Evolutionary conservation across 2,888 invertebrate genomes (phyloP), one percentile per base, ranked within the genome.

Genomic region (Drosophila stalkeri): DNA sequence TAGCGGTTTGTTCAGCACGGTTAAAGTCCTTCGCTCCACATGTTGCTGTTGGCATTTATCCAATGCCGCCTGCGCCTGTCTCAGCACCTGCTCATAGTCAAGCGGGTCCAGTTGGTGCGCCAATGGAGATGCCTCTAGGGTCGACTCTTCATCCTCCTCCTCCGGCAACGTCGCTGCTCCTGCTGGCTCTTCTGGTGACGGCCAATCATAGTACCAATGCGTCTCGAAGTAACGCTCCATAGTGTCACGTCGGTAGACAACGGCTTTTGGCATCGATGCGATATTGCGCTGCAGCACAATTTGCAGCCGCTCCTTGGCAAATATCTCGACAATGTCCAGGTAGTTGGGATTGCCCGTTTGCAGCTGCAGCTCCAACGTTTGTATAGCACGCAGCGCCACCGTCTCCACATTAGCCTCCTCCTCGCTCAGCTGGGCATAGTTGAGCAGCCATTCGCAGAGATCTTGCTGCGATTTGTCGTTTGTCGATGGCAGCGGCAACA

Each of bases 311-410:
- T 88, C 81, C 62, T 66, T 77, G 46, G 91, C 85, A 51, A 92
- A 81, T 3, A 89, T 75, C 39, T 91, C 89, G 1, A 93, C 65
- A 8, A 93, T 69, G 1, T 82, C 77, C 37, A 92, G 47, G 81
- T 91, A 93, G 47, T 89, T 90, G 2, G 90, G 62, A 7, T 61
- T 52, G 9, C 72, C 54, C 0, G 81, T 12, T 5, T 71, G 75
- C 20, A 72, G 39, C 23, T 76, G 81, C 46, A 67, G 47, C 46
- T 78, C 49, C 23, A 92, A 51, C 5, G 75, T 72, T 64, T 90
- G 86, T 20, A 91, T 89, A 16, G 91, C 90, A 11, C 84, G 77
- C 69, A 91, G 79, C 3, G 90, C 86, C 2, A 90, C 80, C 39
- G 82, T 46, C 3, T 90, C 85, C 1, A 90, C 73, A 0, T 44